Evolutionary conservation across 2,888 invertebrate species (phyloP).

Genomic region (Chymomyza caudatula): DNA sequence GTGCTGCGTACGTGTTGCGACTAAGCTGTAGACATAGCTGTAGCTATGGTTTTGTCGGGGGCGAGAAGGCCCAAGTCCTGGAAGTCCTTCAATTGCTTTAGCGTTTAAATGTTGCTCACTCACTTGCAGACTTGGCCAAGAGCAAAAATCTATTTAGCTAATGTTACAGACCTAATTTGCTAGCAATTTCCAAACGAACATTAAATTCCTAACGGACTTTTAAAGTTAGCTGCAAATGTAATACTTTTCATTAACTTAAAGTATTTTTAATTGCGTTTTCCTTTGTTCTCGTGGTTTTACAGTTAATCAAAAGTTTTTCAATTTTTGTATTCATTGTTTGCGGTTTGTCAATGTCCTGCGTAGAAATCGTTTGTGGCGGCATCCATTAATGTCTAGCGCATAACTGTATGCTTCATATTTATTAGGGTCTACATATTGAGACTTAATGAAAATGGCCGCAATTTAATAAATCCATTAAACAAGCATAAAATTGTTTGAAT

Average conservation of each 20-base stretch:
- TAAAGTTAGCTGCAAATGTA: neutral
- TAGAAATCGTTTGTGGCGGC: neutral
- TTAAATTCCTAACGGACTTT: neutral
- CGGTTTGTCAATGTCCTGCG: neutral
- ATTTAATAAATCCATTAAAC: neutral
- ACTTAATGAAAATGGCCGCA: neutral
- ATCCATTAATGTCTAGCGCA: neutral
- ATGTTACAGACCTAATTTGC: neutral
- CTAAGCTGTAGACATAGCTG: neutral
- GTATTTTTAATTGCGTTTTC: neutral
- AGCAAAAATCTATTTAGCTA: neutral
- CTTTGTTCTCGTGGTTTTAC: neutral
- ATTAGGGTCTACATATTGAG: neutral
- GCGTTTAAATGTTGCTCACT: neutral
- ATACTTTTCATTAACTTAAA: neutral
- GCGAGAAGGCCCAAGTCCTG: neutral
- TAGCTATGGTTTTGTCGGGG: neutral
- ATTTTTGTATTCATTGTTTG: neutral
- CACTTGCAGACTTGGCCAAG: neutral
- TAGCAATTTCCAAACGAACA: neutral
- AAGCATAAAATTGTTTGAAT: neutral
- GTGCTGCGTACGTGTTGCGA: conserved; percentile 51
- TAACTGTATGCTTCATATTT: neutral
- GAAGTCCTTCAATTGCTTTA: neutral
- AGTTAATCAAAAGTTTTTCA: neutral